Base-by-base conservation (phyloP, 2,797 vertebrate genomes). In the Liparis tanakae region DNA sequence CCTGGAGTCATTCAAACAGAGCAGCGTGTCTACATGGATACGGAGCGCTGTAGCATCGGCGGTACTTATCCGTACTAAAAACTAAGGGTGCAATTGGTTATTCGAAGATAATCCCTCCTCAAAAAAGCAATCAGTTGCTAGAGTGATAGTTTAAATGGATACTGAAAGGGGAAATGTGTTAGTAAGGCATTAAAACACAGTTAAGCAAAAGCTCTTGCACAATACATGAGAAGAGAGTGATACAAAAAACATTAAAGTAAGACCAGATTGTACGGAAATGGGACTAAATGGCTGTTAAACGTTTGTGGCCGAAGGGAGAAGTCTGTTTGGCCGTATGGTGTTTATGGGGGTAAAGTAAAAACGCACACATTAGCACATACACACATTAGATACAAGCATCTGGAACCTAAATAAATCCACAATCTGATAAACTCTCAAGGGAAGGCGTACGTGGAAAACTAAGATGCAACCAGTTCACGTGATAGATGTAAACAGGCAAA, bases 1-100 rank as follows among this genome's bases (percentile, higher is more conserved):
- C 58, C 63, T 74, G 70, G 76, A 85, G 82, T 80, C 70, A 65
- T 82, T 86, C 72, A 83, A 74, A 84, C 50, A 54, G 55, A 80
- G 65, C 44, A 64, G 41, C 58, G 72, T 64, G 62, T 84, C 51
- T 66, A 54, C 57, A 62, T 66, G 67, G 64, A 74, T 39, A 70
- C 9, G 68, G 15, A 72, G 18, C 46, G 41, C 10, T 68, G 78
- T 70, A 57, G 68, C 67, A 74, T 67, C 3, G 0, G 20, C 64
- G 37, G 68, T 12, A 36, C 7, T n/a, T 37, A 63, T 70, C 37
- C 64, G 56, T 15, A 25, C 10, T 37, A 22, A 22, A 67, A 61
- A 74, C 10, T 39, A 61, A 44, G 12, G 62, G 54, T 59, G 41
- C 44, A 67, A 0, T 41, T 61, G 20, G 80, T 78, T 70, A 75